Conservation (phyloP, 2,797 vertebrate species). For the Erpetoichthys calabaricus region DNA sequence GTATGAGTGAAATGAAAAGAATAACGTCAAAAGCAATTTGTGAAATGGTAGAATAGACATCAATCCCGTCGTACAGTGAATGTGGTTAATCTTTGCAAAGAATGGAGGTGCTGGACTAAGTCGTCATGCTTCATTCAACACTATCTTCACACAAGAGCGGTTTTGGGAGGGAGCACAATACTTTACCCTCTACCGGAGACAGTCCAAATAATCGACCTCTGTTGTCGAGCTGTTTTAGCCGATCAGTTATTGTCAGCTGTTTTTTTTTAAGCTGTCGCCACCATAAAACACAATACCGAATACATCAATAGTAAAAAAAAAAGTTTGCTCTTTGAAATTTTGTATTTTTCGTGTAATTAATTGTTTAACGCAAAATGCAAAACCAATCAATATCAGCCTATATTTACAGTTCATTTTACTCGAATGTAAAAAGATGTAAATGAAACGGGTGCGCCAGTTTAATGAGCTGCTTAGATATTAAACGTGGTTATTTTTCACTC, state of each 20-base stretch:
- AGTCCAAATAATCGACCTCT: too few relatives aligned
- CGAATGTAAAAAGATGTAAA: not conserved
- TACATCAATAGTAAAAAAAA: too few relatives aligned
- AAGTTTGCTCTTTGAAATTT: too few relatives aligned
- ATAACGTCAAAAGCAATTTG: constrained; percentile 18
- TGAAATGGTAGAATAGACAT: constrained; percentile 18
- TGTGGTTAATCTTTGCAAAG: constrained; percentile 9
- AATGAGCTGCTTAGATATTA: not conserved
- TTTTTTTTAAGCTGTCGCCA: too few relatives aligned
- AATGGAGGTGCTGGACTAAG: constrained; percentile 12
- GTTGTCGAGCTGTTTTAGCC: too few relatives aligned
- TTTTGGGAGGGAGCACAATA: not conserved
- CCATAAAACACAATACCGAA: too few relatives aligned
- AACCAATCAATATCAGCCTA: too few relatives aligned
- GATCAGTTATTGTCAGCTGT: too few relatives aligned
- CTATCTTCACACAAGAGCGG: constrained; percentile 1
- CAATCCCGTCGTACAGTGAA: constrained; percentile 10
- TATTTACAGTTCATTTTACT: too few relatives aligned
- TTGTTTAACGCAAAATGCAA: too few relatives aligned
- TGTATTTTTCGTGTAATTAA: too few relatives aligned
- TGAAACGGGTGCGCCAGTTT: not conserved
- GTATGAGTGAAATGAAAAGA: not conserved
- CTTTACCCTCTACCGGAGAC: not conserved
- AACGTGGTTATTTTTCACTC: too few relatives aligned
- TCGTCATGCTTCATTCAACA: constrained; percentile 9